A percentile compares a stretch with the other conserved stretches of the same genome.
Conservation (phyloP, 2,797 vertebrate genomes). For the Stomatorhinus walkeri region DNA sequence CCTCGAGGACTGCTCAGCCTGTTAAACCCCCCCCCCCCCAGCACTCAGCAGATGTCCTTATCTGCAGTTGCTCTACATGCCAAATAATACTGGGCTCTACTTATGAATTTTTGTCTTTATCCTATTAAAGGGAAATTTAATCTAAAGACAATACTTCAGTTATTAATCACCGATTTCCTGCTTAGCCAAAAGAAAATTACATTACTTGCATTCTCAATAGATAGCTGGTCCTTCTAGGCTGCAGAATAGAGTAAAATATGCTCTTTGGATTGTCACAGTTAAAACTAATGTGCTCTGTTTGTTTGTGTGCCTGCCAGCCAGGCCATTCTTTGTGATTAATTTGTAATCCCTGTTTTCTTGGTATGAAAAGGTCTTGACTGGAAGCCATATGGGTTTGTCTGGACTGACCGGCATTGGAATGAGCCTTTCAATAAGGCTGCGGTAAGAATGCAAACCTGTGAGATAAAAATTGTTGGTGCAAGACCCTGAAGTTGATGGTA, state of each 20-base stretch:
- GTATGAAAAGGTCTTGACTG: neutral
- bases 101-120: conserved; percentile 1
- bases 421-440: neutral
- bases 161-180: neutral
- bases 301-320: neutral
- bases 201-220: neutral
- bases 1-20: neutral
- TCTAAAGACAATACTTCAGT: neutral
- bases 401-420: neutral
- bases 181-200: neutral
- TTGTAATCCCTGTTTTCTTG: neutral
- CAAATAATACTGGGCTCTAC: neutral
- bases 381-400: neutral
- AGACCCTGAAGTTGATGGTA: neutral
- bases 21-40: neutral
- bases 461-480: neutral
- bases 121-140: neutral
- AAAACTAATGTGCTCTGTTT: neutral
- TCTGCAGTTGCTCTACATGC: neutral
- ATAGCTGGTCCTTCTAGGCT: neutral
- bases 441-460: neutral
- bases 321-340: neutral
- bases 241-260: neutral
- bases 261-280: neutral
- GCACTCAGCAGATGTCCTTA: neutral